A percentile compares a stretch with the other conserved stretches of the same genome.
phyloP scores from a whole-genome alignment of 2,113 vertebrate genomes.

The Caloenas nicobarica region DNA sequence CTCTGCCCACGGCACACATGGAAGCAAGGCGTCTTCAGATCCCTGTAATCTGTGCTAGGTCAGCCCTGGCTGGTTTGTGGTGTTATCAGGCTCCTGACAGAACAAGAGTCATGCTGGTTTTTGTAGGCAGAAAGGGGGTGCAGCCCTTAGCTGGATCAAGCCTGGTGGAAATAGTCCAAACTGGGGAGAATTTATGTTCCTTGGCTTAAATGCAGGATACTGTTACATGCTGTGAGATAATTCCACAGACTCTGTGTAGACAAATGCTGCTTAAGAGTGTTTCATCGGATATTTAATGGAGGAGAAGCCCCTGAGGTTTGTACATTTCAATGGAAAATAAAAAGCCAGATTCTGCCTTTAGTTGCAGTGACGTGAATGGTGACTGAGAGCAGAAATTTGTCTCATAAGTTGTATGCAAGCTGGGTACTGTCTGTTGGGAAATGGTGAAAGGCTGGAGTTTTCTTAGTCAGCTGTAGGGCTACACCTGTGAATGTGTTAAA shows the following conservation, averaged over 20 bases:
- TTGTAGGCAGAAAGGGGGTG: neutral
- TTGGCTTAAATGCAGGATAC: neutral
- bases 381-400: neutral
- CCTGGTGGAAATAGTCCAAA: slow-evolving; percentile 1
- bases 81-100: neutral
- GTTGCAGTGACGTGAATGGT: neutral
- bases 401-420: neutral
- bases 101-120: neutral
- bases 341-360: neutral
- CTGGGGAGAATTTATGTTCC: neutral
- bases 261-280: neutral
- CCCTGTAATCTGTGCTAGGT: neutral
- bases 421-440: neutral
- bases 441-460: neutral
- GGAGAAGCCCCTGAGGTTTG: neutral
- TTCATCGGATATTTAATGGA: neutral
- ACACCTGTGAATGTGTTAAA: neutral
- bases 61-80: neutral
- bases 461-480: neutral
- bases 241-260: neutral
- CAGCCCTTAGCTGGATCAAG: neutral
- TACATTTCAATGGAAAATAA: neutral
- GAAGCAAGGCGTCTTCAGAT: neutral
- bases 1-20: neutral
- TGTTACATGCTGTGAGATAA: neutral